Evolutionary conservation across 2,888 invertebrate species (phyloP).

Genomic region (Koerneria pararmatus): DNA sequence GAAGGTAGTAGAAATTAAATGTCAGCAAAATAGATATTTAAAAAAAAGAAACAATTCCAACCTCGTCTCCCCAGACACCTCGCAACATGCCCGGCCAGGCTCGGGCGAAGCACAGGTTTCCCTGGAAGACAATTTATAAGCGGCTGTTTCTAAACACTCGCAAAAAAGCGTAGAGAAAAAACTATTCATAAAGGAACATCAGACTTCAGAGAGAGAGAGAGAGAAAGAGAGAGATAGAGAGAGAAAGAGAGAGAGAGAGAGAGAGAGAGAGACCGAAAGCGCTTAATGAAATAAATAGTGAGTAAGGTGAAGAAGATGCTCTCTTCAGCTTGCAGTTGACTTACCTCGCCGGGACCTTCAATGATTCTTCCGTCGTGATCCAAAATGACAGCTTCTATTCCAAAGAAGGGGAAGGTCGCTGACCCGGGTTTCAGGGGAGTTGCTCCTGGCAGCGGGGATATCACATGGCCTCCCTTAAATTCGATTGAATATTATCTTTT

Average conservation of each 20-base stretch:
- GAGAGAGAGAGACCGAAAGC: too few relatives aligned
- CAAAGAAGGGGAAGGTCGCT: constrained; percentile 96
- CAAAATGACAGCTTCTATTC: constrained; percentile 81
- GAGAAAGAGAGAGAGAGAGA: too few relatives aligned
- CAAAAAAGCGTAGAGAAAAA: neutral
- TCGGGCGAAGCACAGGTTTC: constrained; percentile 71
- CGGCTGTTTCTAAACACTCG: neutral
- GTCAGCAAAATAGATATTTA: too few relatives aligned
- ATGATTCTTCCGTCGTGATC: constrained; percentile 76
- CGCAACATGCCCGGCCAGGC: constrained; percentile 99
- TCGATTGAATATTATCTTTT: neutral
- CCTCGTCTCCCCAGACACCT: constrained; percentile 84
- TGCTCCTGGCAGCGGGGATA: constrained; percentile 90
- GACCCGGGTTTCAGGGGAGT: constrained; percentile 96
- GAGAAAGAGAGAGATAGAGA: too few relatives aligned
- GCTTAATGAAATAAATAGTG: too few relatives aligned
- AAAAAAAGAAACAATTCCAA: too few relatives aligned
- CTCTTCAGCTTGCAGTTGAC: too few relatives aligned
- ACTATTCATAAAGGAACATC: too few relatives aligned
- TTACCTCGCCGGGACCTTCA: constrained; percentile 46
- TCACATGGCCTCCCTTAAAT: constrained; percentile 80
- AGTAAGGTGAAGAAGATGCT: too few relatives aligned
- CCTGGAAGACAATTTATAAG: too few relatives aligned
- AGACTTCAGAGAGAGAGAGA: too few relatives aligned
- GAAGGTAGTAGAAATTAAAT: too few relatives aligned